Evolutionary conservation across 37 sponge, comb jelly and placozoan genomes (phyloP).

Genomic region (Cliona cf. orientalis): DNA sequence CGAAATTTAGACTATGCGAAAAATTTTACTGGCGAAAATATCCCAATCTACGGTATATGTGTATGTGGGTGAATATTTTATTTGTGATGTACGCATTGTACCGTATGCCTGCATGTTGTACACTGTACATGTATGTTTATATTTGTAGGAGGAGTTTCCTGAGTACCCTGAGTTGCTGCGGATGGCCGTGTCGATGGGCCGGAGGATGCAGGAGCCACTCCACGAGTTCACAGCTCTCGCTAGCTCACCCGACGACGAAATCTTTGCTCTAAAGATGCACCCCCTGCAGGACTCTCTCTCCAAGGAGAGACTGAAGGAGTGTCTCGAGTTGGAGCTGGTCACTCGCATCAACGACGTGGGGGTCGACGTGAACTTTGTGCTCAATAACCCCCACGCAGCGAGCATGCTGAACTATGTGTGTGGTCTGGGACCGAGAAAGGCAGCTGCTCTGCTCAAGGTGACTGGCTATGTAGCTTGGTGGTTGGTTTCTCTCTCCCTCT

Average conservation of each 20-base stretch:
- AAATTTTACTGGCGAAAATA: no score
- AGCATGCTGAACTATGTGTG: slow-evolving; percentile 79
- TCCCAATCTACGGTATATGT: no score
- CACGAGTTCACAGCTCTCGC: slow-evolving; percentile 82
- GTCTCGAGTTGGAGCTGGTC: slow-evolving; percentile 79
- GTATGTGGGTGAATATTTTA: no score
- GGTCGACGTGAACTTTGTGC: slow-evolving; percentile 86
- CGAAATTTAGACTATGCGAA: no score
- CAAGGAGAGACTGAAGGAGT: slow-evolving; percentile 58
- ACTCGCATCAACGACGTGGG: slow-evolving; percentile 86
- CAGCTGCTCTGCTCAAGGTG: slow-evolving; percentile 87
- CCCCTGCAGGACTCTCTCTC: slow-evolving; percentile 65
- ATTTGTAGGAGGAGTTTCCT: slow-evolving; percentile 76
- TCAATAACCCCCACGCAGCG: slow-evolving; percentile 79
- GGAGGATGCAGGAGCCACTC: slow-evolving; percentile 86
- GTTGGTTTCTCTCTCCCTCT: not conserved
- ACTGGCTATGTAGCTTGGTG: not conserved
- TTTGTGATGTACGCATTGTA: no score
- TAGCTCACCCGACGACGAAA: slow-evolving; percentile 63
- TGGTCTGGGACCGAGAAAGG: slow-evolving; percentile 97
- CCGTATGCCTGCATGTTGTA: not conserved
- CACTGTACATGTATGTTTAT: not conserved
- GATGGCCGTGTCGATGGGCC: slow-evolving; percentile 88
- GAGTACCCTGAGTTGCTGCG: slow-evolving; percentile 74
- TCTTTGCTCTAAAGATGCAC: slow-evolving; percentile 70